phyloP scores from a whole-genome alignment of 37 sponge, comb jelly and placozoan genomes.

The Dysidea cf. avara region DNA sequence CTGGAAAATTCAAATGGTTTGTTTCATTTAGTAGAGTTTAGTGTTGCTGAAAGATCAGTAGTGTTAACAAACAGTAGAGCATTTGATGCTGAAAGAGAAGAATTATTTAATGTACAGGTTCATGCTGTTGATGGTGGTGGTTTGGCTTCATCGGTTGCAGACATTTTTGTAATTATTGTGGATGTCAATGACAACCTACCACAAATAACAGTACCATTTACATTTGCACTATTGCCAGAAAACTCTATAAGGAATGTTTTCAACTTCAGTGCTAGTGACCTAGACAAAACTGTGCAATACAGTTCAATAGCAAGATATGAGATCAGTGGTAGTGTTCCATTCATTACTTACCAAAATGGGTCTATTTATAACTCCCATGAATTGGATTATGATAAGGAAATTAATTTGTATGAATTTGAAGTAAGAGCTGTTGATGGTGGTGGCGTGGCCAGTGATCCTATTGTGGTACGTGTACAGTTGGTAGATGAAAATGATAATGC shows the following conservation, averaged over 20 bases:
- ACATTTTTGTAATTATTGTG: not conserved
- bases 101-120: slow-evolving; percentile 10
- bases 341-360: slow-evolving; percentile 36
- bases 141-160: not conserved
- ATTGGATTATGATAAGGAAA: slow-evolving; percentile 56
- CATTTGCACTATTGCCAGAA: not conserved
- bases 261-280: slow-evolving; percentile 33
- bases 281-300: slow-evolving; percentile 26
- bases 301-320: slow-evolving; percentile 18
- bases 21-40: slow-evolving; percentile 33
- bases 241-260: not conserved
- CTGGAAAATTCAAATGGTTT: slow-evolving; percentile 4
- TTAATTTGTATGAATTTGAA: slow-evolving; percentile 26
- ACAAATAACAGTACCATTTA: not conserved
- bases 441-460: slow-evolving; percentile 29
- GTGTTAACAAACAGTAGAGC: slow-evolving; percentile 34
- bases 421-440: slow-evolving; percentile 51
- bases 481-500: slow-evolving; percentile 63
- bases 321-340: slow-evolving; percentile 20
- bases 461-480: slow-evolving; percentile 30
- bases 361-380: slow-evolving; percentile 2
- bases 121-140: slow-evolving; percentile 38
- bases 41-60: slow-evolving; percentile 7
- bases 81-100: slow-evolving; percentile 42
- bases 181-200: slow-evolving; percentile 1